These are phyloP conservation scores for Epinotia nisella DNA, from an alignment of 2,888 invertebrate genomes.

Conservation along the genomic window DNA sequence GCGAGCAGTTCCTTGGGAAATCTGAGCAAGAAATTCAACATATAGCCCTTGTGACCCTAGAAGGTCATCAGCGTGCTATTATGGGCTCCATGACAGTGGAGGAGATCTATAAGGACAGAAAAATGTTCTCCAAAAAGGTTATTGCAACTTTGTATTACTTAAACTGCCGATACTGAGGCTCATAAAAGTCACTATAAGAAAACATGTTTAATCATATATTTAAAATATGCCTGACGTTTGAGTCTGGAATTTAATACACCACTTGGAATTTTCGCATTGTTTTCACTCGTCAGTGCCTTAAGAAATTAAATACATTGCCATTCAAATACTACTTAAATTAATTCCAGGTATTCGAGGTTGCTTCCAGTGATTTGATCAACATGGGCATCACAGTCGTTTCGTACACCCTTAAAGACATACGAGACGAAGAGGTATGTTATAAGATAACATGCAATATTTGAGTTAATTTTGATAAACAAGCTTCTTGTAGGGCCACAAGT, in stretches of 20 bases:
- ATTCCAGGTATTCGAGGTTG: constrained; percentile 94
- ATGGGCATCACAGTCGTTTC: constrained; percentile 99
- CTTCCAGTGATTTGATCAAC: constrained; percentile 96
- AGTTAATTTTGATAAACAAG: not conserved
- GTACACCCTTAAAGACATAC: constrained; percentile 96
- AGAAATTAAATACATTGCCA: not conserved
- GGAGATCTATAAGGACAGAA: constrained; percentile 97
- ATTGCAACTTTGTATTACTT: not conserved
- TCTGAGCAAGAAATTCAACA: constrained; percentile 94
- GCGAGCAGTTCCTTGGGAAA: constrained; percentile 97
- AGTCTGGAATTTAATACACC: not conserved
- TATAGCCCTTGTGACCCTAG: constrained; percentile 95
- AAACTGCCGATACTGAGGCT: no score
- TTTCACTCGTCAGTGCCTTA: not conserved
- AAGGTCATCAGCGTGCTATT: constrained; percentile 97
- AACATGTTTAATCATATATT: not conserved
- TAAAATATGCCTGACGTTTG: not conserved
- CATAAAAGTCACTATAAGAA: no score
- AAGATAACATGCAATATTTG: not conserved
- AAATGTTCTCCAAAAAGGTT: constrained; percentile 94
- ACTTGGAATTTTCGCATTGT: not conserved
- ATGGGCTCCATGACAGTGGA: constrained; percentile 99
- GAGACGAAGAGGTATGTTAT: constrained; percentile 94
- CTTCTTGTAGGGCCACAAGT: not conserved
- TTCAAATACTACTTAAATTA: constrained; percentile 11